A percentile compares a stretch with the other conserved stretches of the same genome.
These are phyloP conservation scores for Catotricha subobsoleta DNA, from an alignment of 2,888 invertebrate genomes.

Conservation along the genomic window DNA sequence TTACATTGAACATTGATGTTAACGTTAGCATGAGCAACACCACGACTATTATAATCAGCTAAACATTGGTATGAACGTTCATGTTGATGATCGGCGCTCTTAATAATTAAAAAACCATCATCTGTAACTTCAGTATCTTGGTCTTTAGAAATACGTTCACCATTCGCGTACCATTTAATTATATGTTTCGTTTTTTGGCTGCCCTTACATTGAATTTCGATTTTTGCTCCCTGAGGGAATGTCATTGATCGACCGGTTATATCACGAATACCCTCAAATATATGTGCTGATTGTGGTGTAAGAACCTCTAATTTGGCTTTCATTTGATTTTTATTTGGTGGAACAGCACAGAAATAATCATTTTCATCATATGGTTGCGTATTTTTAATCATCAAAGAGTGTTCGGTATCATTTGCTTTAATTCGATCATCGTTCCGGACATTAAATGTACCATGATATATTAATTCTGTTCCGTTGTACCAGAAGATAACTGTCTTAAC, in stretches of 20 bases:
- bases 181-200: slow-evolving; percentile 12
- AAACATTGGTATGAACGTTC: slow-evolving; percentile 24
- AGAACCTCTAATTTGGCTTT: slow-evolving; percentile 16
- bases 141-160: slow-evolving; percentile 6
- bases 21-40: slow-evolving; percentile 21
- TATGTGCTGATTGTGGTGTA: slow-evolving; percentile 16
- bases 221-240: slow-evolving; percentile 22
- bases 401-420: slow-evolving; percentile 19
- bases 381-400: slow-evolving; percentile 18
- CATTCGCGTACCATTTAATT: slow-evolving; percentile 20
- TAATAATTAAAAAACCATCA: slow-evolving; percentile 17
- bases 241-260: slow-evolving; percentile 22
- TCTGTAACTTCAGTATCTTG: slow-evolving; percentile 12
- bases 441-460: too few relatives aligned
- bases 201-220: slow-evolving; percentile 20
- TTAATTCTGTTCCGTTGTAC: too few relatives aligned
- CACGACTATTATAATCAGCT: slow-evolving; percentile 21
- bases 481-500: too few relatives aligned
- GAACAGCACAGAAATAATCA: slow-evolving; percentile 20
- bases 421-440: slow-evolving; percentile 12
- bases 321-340: slow-evolving; percentile 19
- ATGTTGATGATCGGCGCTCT: slow-evolving; percentile 19
- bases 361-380: slow-evolving; percentile 19
- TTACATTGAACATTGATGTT: slow-evolving; percentile 20
- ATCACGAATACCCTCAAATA: slow-evolving; percentile 22